phyloP scores from a whole-genome alignment of 2,113 vertebrate genomes.

The Hyla sarda region DNA sequence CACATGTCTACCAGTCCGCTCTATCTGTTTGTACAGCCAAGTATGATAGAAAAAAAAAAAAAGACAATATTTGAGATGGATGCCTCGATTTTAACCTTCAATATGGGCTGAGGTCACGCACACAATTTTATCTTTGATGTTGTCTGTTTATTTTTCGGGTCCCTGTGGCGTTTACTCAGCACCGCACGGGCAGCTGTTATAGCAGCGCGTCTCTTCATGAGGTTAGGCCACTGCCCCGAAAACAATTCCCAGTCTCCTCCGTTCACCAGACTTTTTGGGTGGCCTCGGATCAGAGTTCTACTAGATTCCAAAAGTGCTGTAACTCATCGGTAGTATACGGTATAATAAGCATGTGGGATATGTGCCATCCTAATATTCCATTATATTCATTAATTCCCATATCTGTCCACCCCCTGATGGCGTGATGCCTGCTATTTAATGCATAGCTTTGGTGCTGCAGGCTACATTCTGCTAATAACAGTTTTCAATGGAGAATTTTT shows the following conservation, averaged over 20 bases:
- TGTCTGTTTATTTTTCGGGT: constrained; percentile 38
- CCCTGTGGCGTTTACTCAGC: constrained; percentile 35
- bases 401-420: constrained; percentile 26
- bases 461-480: constrained; percentile 28
- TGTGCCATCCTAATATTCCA: neutral
- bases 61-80: constrained; percentile 6
- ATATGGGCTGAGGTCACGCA: constrained; percentile 35
- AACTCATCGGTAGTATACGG: constrained; percentile 2
- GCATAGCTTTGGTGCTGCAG: neutral
- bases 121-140: constrained; percentile 51
- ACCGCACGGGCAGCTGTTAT: constrained; percentile 39
- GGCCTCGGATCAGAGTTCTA: constrained; percentile 45
- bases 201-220: constrained; percentile 44
- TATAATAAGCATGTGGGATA: constrained; percentile 6
- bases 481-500: neutral
- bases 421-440: constrained; percentile 9
- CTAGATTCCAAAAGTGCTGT: constrained; percentile 1
- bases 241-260: constrained; percentile 1
- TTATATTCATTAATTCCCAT: constrained; percentile 26
- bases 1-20: constrained; percentile 15
- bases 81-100: constrained; percentile 30
- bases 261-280: constrained; percentile 41
- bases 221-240: constrained; percentile 32
- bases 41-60: constrained; percentile 24
- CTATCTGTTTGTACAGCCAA: constrained; percentile 21